phyloP scores from a whole-genome alignment of 2,113 vertebrate species.

The Steatornis caripensis region DNA sequence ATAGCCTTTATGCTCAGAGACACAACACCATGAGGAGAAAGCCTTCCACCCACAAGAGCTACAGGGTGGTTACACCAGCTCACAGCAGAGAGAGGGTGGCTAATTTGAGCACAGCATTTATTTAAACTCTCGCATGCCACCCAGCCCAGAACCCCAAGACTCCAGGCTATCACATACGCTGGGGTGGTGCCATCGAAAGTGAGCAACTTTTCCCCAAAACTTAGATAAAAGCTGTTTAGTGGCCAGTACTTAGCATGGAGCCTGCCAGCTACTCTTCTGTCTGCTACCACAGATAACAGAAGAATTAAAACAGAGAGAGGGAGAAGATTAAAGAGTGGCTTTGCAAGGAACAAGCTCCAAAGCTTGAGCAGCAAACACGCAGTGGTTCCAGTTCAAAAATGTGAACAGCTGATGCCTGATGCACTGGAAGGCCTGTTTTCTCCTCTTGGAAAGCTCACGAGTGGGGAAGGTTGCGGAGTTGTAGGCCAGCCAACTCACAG shows the following conservation, averaged over 20 bases:
- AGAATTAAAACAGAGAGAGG: background rate
- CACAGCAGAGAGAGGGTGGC: background rate
- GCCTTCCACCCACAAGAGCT: background rate
- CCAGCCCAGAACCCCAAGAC: background rate
- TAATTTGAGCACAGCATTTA: background rate
- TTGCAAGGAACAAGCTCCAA: background rate
- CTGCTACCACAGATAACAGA: background rate
- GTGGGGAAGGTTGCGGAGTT: background rate
- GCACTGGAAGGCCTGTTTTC: background rate
- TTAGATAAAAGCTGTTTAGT: background rate
- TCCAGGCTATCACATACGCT: background rate
- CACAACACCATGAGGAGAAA: background rate
- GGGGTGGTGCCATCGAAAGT: background rate
- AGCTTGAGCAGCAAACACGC: fast-evolving
- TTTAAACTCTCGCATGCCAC: background rate
- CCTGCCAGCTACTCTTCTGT: background rate
- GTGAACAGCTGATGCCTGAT: background rate
- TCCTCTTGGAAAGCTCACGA: background rate
- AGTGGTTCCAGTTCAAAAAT: background rate
- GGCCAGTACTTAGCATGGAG: background rate
- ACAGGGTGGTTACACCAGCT: background rate
- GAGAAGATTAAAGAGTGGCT: background rate
- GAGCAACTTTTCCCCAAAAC: background rate
- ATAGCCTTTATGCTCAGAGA: fast-evolving
- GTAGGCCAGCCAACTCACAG: background rate